phyloP scores from a whole-genome alignment of 2,113 vertebrate species.

The Arizona elegans region DNA sequence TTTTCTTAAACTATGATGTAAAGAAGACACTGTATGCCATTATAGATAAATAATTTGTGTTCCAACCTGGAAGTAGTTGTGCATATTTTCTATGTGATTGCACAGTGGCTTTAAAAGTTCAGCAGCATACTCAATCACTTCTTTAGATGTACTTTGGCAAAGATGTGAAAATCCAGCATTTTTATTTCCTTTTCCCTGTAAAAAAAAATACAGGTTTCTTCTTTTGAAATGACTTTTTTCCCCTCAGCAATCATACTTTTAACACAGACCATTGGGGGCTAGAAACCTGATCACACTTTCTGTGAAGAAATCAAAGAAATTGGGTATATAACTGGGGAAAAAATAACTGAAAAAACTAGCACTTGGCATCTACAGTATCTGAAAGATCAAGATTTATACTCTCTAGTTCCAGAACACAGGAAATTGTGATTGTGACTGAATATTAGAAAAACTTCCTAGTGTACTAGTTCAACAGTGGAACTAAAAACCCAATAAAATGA shows the following conservation, averaged over 20 bases:
- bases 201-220: constrained; percentile 39
- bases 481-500: not conserved
- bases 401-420: not conserved
- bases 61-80: constrained; percentile 93
- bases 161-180: constrained; percentile 88
- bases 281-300: not conserved
- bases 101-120: constrained; percentile 84
- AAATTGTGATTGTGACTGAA: not conserved
- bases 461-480: not conserved
- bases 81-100: constrained; percentile 91
- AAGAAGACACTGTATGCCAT: not conserved
- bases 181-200: constrained; percentile 77
- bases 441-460: not conserved
- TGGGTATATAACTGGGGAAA: not conserved
- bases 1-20: not conserved
- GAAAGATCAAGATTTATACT: not conserved
- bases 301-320: not conserved
- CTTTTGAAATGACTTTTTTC: not conserved
- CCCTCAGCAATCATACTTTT: not conserved
- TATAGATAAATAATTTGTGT: not conserved
- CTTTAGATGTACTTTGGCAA: constrained; percentile 79
- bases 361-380: not conserved
- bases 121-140: constrained; percentile 72
- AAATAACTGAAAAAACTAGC: not conserved
- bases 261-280: not conserved